phyloP scores from a whole-genome alignment of 1,140 invertebrate genomes.

The Trachymyrmex cornetzi region DNA sequence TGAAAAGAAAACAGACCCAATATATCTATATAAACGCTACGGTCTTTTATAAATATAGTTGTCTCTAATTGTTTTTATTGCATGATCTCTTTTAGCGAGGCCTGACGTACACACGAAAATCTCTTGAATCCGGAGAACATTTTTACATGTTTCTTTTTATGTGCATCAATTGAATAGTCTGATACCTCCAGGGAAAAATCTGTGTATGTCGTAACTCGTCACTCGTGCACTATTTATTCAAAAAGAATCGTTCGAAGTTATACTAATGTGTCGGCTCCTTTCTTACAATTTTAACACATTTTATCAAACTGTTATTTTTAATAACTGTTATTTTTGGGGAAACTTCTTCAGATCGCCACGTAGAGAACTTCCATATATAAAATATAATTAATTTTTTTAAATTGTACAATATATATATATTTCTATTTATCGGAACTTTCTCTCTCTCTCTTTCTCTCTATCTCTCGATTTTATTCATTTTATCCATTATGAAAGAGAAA shows the following conservation, averaged over 20 bases:
- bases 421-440: conserved; percentile 13
- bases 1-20: too few relatives aligned
- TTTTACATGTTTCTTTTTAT: background rate
- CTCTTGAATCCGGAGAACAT: conserved; percentile 16
- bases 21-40: conserved; percentile 70
- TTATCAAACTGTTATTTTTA: conserved; percentile 19
- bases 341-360: background rate
- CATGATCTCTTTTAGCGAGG: conserved; percentile 41
- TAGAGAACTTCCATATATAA: conserved; percentile 32
- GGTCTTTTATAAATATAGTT: conserved; percentile 77
- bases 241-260: background rate
- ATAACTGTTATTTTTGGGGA: conserved; percentile 10
- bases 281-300: conserved; percentile 10
- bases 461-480: background rate
- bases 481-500: conserved; percentile 24
- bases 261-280: background rate
- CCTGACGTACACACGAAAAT: conserved; percentile 19
- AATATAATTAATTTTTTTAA: conserved; percentile 40
- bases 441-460: background rate
- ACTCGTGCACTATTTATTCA: background rate
- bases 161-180: background rate
- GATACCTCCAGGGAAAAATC: conserved; percentile 14
- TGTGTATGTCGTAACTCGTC: background rate
- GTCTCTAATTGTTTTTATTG: conserved; percentile 28
- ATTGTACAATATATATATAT: conserved; percentile 8